phyloP scores from a whole-genome alignment of 2,797 vertebrate genomes.

The Delichon dasypus region DNA sequence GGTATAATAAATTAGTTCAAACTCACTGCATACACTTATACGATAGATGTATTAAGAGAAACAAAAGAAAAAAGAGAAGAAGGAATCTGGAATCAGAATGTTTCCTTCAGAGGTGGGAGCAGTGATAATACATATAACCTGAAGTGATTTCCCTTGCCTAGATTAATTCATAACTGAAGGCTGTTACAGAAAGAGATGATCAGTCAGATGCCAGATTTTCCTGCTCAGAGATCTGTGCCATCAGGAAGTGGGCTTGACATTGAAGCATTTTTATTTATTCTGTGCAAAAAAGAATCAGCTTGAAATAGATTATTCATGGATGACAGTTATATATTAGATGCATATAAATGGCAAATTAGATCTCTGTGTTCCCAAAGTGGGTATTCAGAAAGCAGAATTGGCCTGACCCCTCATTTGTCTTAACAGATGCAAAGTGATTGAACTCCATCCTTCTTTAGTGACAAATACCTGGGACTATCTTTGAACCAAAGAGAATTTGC shows the following conservation, averaged over 20 bases:
- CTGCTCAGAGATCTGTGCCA: not conserved
- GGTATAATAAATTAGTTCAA: not conserved
- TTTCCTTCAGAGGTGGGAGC: not conserved
- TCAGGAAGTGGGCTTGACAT: not conserved
- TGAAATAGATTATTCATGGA: not conserved
- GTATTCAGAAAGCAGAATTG: not conserved
- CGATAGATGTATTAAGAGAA: not conserved
- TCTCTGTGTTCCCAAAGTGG: not conserved
- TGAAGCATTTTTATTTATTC: constrained; percentile 28
- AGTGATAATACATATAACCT: not conserved
- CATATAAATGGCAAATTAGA: not conserved
- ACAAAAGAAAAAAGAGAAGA: not conserved
- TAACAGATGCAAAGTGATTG: not conserved
- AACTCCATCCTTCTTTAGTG: not conserved
- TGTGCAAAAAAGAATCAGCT: constrained; percentile 2
- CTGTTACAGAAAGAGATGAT: not conserved
- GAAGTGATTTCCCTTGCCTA: not conserved
- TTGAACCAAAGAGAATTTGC: not conserved
- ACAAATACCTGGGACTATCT: not conserved
- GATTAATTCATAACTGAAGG: not conserved
- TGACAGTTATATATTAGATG: not conserved
- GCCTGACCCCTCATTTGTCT: not conserved
- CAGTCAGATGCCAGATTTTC: not conserved
- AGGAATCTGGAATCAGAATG: not conserved
- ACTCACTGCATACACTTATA: not conserved